These are phyloP conservation scores for Pseudochromis fuscus DNA, from an alignment of 2,797 vertebrate species.

Conservation along the genomic window DNA sequence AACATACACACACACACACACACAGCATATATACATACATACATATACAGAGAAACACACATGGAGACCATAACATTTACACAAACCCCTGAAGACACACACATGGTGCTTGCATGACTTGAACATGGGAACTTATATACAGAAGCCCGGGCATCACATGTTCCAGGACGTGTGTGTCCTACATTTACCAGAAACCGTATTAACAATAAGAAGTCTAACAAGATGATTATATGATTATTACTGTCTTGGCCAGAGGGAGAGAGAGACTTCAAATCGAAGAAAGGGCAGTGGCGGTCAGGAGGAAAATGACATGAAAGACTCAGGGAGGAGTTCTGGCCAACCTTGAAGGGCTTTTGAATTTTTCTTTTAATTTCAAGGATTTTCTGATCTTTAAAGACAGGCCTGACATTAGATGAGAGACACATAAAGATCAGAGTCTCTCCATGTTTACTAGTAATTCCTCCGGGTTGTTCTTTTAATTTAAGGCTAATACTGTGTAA, in stretches of 20 bases:
- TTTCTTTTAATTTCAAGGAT: constrained; percentile 54
- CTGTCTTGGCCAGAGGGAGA: constrained; percentile 48
- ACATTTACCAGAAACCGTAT: constrained; percentile 75
- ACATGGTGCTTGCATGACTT: constrained; percentile 23
- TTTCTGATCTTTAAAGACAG: constrained; percentile 63
- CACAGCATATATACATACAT: constrained; percentile 3
- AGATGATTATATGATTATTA: constrained; percentile 77
- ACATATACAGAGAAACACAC: constrained; percentile 21
- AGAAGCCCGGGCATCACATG: constrained; percentile 27
- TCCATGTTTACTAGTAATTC: constrained; percentile 35
- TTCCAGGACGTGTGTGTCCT: constrained; percentile 49
- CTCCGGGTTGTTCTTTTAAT: constrained; percentile 12
- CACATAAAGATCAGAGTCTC: constrained; percentile 24
- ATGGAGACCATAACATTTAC: constrained; percentile 26
- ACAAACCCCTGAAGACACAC: constrained; percentile 47
- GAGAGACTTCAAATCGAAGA: constrained; percentile 50
- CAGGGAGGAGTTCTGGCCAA: constrained; percentile 61
- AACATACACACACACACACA: constrained; percentile 28
- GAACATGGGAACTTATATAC: constrained; percentile 30
- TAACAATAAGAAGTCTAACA: constrained; percentile 68
- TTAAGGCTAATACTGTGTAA: constrained; percentile 16
- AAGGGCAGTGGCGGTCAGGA: constrained; percentile 68
- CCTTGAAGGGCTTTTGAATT: constrained; percentile 50
- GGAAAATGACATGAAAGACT: constrained; percentile 70
- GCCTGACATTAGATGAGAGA: constrained; percentile 45